Base-by-base conservation (phyloP, 37 sponge, comb jelly and placozoan genomes). In the Cliona cf. orientalis region DNA sequence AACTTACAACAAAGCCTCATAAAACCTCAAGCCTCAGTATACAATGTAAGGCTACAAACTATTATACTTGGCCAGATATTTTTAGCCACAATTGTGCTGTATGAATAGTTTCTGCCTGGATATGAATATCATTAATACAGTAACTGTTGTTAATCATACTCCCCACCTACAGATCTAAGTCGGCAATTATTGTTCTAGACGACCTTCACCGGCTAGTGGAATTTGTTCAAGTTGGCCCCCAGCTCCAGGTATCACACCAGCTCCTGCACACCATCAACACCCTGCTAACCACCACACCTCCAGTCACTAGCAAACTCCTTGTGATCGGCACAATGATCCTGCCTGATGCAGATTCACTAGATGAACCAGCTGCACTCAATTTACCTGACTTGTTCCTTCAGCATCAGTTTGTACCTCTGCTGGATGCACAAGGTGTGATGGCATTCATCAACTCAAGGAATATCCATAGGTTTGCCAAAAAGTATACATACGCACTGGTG, bases 241-340 rank as follows among this genome's bases (percentile, higher is more conserved):
- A 78, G 69, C 38, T 83, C 57, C 42, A 82, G 3, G 84, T 83
- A 42, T 82, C 89, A 12, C 89, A 89, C 44, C 32, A 34, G 0
- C 69, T 89, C 32, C 84, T 89, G 38, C 89, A 89, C 72, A 73
- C 89, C 39, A 56, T 89, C 73, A 76, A 58, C 84, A 89, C 89
- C 5, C 89, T 89, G 57, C 78, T 89, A 42, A 61, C 84, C 36
- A 31, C 66, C 58, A 68, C 84, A 23, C 83, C 83, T n/a, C 89
- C 78, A 7, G 25, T 71, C n/a, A 72, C 79, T 14, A 36, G 71
- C n/a, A 81, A 56, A 36, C 12, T 89, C 22, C 68, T 89, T 1
- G 72, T 89, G 43, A 36, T 89, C 14, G 84, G 77, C 2, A 89
- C 89, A 5, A 71, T 89, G 65, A 89, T 79, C 3, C 37, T 82